These are phyloP conservation scores for Xyrauchen texanus DNA, from an alignment of 2,113 vertebrate genomes.

Conservation along the genomic window DNA sequence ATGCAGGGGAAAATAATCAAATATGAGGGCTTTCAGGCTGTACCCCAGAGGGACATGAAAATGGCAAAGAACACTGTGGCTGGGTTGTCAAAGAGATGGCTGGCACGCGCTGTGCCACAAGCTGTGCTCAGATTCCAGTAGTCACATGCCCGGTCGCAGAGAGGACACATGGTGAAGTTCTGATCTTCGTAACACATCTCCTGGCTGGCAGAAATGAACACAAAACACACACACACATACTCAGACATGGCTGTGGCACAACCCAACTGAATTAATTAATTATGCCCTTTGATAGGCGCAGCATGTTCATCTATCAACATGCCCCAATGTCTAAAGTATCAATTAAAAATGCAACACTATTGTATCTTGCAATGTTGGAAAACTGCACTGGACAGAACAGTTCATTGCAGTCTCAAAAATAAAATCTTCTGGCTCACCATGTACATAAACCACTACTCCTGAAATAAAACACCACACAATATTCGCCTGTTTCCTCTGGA, in stretches of 20 bases:
- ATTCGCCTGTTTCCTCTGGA: not conserved
- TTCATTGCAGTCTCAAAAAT: not conserved
- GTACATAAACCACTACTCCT: not conserved
- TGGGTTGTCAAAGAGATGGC: slow-evolving; percentile 96
- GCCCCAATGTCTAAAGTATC: slow-evolving; percentile 16
- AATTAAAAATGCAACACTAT: slow-evolving; percentile 24
- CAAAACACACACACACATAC: slow-evolving; percentile 16
- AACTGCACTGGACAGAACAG: not conserved
- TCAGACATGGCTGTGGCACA: slow-evolving; percentile 4
- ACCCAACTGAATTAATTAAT: slow-evolving; percentile 3
- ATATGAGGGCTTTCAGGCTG: slow-evolving; percentile 58
- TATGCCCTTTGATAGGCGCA: not conserved
- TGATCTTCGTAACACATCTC: slow-evolving; percentile 92
- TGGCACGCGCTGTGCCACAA: slow-evolving; percentile 88
- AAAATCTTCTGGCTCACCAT: not conserved
- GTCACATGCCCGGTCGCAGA: slow-evolving; percentile 92
- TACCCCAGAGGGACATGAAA: slow-evolving; percentile 99
- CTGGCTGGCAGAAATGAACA: slow-evolving; percentile 70
- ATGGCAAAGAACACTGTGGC: slow-evolving; percentile 95
- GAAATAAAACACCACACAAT: not conserved
- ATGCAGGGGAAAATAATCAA: no score
- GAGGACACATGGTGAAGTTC: slow-evolving; percentile 96
- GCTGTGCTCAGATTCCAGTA: slow-evolving; percentile 95
- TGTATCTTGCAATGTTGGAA: not conserved
- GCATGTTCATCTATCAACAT: not conserved